Percentiles rank a stretch among this genome's conserved stretches.
phyloP scores from a whole-genome alignment of 1,140 invertebrate species.

The Solen grandis region DNA sequence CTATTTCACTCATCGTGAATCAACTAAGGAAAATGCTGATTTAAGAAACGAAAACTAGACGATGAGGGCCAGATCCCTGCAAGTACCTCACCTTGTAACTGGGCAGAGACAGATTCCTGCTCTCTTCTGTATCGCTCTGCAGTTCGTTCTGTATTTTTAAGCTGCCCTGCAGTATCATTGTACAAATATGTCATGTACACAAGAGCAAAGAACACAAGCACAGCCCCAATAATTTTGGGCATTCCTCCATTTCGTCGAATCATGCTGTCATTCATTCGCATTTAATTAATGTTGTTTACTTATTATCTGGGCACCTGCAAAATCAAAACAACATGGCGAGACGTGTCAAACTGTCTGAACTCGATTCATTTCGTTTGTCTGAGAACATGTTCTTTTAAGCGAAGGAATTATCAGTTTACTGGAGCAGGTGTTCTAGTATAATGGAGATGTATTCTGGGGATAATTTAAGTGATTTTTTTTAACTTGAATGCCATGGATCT shows the following conservation, averaged over 20 bases:
- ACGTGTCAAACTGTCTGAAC: background rate
- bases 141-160: conserved; percentile 54
- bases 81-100: conserved; percentile 49
- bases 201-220: conserved; percentile 32
- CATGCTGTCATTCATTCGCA: conserved; percentile 13
- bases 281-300: background rate
- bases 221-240: conserved; percentile 28
- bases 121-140: conserved; percentile 47
- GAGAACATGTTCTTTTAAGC: no score
- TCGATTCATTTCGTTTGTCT: background rate
- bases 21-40: no score
- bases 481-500: no score
- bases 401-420: no score
- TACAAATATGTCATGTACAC: conserved; percentile 49
- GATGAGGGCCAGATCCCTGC: no score
- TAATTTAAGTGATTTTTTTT: no score
- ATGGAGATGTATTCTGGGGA: no score
- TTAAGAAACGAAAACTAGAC: no score
- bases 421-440: no score
- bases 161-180: conserved; percentile 42
- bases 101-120: conserved; percentile 35
- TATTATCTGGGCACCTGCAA: background rate
- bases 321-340: background rate
- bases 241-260: conserved; percentile 40
- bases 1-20: no score